Evolutionary conservation across 1,140 invertebrate species (phyloP).

Genomic region (Drosophila athabasca): DNA sequence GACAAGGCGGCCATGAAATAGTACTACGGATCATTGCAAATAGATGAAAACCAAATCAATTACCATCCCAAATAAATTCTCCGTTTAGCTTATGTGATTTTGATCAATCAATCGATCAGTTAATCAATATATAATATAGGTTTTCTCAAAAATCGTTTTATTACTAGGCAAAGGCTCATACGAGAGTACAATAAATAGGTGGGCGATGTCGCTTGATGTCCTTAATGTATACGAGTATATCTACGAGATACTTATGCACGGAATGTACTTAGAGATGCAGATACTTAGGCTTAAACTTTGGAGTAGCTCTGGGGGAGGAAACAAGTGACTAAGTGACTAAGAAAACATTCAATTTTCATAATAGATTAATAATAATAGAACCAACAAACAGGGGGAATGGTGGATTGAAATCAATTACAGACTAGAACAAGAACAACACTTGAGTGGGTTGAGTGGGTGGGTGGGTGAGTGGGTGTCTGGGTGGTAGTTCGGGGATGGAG

Average conservation of each 20-base stretch:
- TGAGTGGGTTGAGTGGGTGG: slow-evolving; percentile 48
- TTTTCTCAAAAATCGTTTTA: slow-evolving; percentile 38
- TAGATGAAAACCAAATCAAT: slow-evolving; percentile 2
- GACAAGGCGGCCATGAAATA: no score
- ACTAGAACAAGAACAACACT: slow-evolving; percentile 80
- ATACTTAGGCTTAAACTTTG: slow-evolving; percentile 66
- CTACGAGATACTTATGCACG: slow-evolving; percentile 25
- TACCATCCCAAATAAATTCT: no score
- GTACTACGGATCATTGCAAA: slow-evolving; percentile 60
- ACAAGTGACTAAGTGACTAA: slow-evolving; percentile 48
- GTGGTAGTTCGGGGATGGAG: slow-evolving; percentile 11
- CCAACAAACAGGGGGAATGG: slow-evolving; percentile 50
- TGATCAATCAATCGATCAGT: no score
- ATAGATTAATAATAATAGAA: slow-evolving; percentile 34
- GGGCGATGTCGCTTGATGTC: slow-evolving; percentile 43
- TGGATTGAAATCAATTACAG: slow-evolving; percentile 59
- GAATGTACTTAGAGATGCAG: slow-evolving; percentile 22
- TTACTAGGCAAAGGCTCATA: slow-evolving; percentile 63
- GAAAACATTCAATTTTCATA: slow-evolving; percentile 54
- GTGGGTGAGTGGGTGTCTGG: slow-evolving; percentile 7
- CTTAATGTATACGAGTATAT: slow-evolving; percentile 33
- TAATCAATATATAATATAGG: background rate
- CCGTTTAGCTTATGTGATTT: background rate
- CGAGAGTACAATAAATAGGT: slow-evolving; percentile 60
- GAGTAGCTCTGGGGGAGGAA: slow-evolving; percentile 63